Percentiles rank a stretch among this genome's conserved stretches.
phyloP scores from a whole-genome alignment of 2,797 vertebrate genomes.

The Lerista edwardsae region DNA sequence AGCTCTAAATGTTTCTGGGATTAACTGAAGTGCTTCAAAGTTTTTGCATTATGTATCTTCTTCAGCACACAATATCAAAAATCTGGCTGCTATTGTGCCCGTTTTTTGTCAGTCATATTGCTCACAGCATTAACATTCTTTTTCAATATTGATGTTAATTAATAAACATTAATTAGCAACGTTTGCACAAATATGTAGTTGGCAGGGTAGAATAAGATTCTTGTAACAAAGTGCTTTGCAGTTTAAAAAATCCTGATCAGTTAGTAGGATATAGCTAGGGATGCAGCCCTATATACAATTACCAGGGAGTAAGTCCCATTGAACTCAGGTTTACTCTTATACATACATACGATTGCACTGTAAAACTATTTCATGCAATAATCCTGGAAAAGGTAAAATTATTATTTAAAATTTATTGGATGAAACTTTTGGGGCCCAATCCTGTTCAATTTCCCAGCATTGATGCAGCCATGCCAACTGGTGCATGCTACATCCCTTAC shows the following conservation, averaged over 20 bases:
- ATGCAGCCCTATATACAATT: too few relatives aligned
- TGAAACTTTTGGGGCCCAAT: neutral
- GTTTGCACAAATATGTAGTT: constrained; percentile 11
- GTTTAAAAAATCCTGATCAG: neutral
- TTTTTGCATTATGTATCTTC: neutral
- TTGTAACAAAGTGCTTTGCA: constrained; percentile 14
- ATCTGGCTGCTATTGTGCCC: neutral
- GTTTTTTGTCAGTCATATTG: neutral
- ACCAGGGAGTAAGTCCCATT: too few relatives aligned
- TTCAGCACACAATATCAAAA: neutral
- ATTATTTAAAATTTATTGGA: neutral
- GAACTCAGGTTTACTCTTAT: too few relatives aligned
- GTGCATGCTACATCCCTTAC: too few relatives aligned
- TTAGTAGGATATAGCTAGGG: neutral
- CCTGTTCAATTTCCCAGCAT: too few relatives aligned
- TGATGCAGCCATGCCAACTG: too few relatives aligned
- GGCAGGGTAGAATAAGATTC: constrained; percentile 39
- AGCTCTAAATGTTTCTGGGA: neutral
- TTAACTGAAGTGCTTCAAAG: neutral
- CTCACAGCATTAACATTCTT: neutral
- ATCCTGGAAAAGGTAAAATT: neutral
- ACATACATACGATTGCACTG: too few relatives aligned
- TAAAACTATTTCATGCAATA: constrained; percentile 11
- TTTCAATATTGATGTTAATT: neutral
- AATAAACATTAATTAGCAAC: too few relatives aligned